A percentile compares a stretch with the other conserved stretches of the same genome.
Conservation (phyloP, 2,113 vertebrate genomes). For the Eudorcas thomsonii region DNA sequence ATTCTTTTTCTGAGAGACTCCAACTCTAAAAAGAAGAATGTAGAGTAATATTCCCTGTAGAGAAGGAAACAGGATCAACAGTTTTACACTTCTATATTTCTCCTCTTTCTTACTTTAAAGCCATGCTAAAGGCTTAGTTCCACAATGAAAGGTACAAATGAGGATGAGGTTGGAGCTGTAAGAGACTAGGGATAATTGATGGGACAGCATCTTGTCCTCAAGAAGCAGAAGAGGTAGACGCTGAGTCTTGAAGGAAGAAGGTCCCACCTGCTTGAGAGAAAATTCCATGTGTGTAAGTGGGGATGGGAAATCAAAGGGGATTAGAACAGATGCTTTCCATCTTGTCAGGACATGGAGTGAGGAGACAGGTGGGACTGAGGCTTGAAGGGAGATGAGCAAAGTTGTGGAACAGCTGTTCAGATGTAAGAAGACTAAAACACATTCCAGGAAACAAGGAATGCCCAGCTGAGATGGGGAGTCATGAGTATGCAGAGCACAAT, state of each 20-base stretch:
- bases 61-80: neutral
- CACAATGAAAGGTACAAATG: neutral
- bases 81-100: neutral
- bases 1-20: neutral
- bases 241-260: neutral
- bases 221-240: neutral
- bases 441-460: neutral
- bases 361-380: neutral
- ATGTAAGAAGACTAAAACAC: neutral
- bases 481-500: neutral
- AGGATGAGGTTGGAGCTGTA: neutral
- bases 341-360: neutral
- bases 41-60: neutral
- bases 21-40: neutral
- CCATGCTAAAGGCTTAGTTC: neutral
- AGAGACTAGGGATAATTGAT: neutral
- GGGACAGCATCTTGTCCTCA: neutral
- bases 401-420: neutral
- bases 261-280: neutral
- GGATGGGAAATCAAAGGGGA: neutral
- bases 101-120: neutral
- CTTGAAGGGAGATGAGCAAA: neutral
- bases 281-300: neutral
- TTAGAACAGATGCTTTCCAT: neutral
- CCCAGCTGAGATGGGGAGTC: neutral